Evolutionary conservation across 1,140 invertebrate genomes (phyloP).

Genomic region (Pseudobourletiella spinata): DNA sequence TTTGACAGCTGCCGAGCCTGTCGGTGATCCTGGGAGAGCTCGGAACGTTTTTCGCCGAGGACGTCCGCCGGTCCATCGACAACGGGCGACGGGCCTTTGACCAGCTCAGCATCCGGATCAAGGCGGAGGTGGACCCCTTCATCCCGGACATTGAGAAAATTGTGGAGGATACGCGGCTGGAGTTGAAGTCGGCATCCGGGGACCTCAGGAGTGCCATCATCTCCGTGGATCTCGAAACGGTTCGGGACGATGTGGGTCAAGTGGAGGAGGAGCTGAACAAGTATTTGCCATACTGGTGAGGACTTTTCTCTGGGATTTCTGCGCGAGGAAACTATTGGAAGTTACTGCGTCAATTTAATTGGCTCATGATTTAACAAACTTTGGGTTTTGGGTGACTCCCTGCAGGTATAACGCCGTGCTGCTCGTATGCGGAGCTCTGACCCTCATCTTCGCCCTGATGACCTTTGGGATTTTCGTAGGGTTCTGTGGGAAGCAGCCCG

Average conservation of each 20-base stretch:
- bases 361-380: no score
- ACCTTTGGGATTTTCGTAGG: conserved; percentile 31
- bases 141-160: conserved; percentile 18
- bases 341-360: no score
- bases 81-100: conserved; percentile 23
- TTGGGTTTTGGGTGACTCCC: no score
- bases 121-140: conserved; percentile 21
- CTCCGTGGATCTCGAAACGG: conserved; percentile 13
- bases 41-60: conserved; percentile 14
- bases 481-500: conserved; percentile 33
- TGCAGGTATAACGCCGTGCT: conserved; percentile 25
- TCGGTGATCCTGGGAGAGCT: conserved; percentile 28
- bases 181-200: conserved; percentile 9
- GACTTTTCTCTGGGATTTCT: not conserved
- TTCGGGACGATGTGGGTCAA: conserved; percentile 9
- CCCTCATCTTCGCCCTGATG: conserved; percentile 29
- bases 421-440: conserved; percentile 21
- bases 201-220: conserved; percentile 13
- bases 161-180: conserved; percentile 20
- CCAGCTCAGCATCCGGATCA: conserved; percentile 19
- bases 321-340: no score
- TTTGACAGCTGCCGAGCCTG: no score
- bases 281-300: conserved; percentile 24
- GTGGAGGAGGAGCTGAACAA: conserved; percentile 15
- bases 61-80: conserved; percentile 21